Base-by-base conservation (phyloP, 2,888 invertebrate genomes). In the Epistrophella euchroma region DNA sequence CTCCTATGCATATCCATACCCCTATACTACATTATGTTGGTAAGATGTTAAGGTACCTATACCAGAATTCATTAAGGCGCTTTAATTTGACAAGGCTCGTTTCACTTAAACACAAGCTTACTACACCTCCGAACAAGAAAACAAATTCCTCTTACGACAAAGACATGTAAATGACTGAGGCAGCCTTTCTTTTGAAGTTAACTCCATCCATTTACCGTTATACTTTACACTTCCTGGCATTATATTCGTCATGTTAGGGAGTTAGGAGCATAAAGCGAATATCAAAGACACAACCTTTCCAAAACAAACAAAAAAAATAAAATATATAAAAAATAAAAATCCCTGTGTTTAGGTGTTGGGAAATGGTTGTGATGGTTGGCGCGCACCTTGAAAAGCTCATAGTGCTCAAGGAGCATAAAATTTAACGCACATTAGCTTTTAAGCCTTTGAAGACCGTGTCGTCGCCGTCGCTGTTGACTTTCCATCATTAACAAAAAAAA, bases 371-470 rank as follows among this genome's bases (percentile, higher is more conserved):
- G 72, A 37, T 64, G 72, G 45, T 64, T 80, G 76, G 60, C 77
- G 85, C 81, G 81, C 71, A 82, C 81, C 86, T 74, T 71, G 40
- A 86, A 86, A 86, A 70, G 62, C 73, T 64, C 55, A 40, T 25
- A 73, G 70, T 78, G 86, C 82, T 82, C 73, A 86, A 86, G 82
- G 9, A 74, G 73, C 86, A 74, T 70, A 56, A 64, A 86, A 86
- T 68, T 86, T 81, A 82, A 86, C 86, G 86, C 86, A 82, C 58
- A 86, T 86, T 82, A 82, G 86, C 86, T 50, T 77, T 74, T 66
- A 71, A 86, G 71, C 78, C 82, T 86, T 86, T 86, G 73, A 77
- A 77, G 10, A 37, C 37, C 15, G 17, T 13, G 15, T 4, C 17
- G 43, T 25, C 19, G 17, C 3, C 13, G 60, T 11, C 15, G 32